Percentiles rank a stretch among this genome's conserved stretches.
Evolutionary conservation across 1,140 invertebrate species (phyloP).

Genomic region (Polypedilum pembai): DNA sequence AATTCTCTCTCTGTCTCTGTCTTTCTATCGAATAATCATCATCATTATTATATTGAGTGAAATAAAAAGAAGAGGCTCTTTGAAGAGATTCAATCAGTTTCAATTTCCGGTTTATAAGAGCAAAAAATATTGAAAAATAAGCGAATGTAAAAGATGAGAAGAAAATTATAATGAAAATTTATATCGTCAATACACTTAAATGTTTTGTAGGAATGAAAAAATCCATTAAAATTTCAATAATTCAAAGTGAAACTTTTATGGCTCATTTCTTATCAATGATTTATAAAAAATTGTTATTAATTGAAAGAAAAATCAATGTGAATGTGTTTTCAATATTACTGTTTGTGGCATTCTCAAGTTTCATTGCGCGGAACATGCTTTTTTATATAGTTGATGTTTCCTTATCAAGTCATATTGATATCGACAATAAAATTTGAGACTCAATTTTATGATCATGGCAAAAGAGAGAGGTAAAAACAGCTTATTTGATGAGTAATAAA

Average conservation of each 20-base stretch:
- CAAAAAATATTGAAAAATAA: background rate
- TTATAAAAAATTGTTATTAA: background rate
- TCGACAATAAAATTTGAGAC: too few relatives aligned
- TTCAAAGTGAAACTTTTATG: conserved; percentile 13
- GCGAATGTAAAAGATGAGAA: background rate
- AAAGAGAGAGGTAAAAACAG: too few relatives aligned
- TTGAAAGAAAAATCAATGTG: background rate
- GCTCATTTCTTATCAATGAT: conserved; percentile 18
- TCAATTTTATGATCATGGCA: too few relatives aligned
- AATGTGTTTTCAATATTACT: too few relatives aligned
- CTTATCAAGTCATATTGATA: too few relatives aligned
- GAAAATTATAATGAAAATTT: background rate
- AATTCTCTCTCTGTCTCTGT: too few relatives aligned
- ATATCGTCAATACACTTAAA: too few relatives aligned
- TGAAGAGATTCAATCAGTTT: background rate
- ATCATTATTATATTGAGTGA: too few relatives aligned
- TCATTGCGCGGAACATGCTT: background rate
- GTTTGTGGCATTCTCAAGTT: background rate
- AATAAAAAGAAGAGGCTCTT: background rate
- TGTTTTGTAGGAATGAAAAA: too few relatives aligned
- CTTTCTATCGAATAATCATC: too few relatives aligned
- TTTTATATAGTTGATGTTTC: too few relatives aligned
- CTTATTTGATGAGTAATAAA: too few relatives aligned
- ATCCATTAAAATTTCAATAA: background rate
- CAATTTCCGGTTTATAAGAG: background rate